Evolutionary conservation across 92 coral and sea anemone genomes (phyloP), one percentile per base, ranked within the genome.

Genomic region (Epizoanthus rinbou): DNA sequence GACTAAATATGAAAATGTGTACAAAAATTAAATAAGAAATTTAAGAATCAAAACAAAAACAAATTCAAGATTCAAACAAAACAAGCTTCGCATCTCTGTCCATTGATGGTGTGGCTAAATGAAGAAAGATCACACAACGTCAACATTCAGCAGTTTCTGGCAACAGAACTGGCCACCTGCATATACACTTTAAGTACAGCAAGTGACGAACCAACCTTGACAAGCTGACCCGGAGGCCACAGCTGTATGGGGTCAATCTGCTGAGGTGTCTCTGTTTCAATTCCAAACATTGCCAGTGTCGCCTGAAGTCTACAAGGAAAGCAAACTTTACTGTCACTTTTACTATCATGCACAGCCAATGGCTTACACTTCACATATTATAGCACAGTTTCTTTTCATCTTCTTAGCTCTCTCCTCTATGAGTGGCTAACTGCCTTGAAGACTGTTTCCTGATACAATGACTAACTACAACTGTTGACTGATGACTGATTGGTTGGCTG

Each of bases 191-290:
- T 62, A 52, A 65, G 41, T 37, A 56, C 53, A n/a, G 18, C 3
- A 22, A 39, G 31, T 13, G 28, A 6, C 5, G 28, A 8, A 45
- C 71, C 14, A 76, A 96, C 99, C 98, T 90, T 86, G 58, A 96
- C 93, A 0, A 96, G 95, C 58, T 88, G 91, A 65, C 95, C 87
- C 0, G 99, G 98, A 3, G 99, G 99, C 99, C 99, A 96, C 9
- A 96, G 89, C 80, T 96, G 98, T 11, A 96, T 93, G 19, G 99
- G 99, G 62, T 96, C 99, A 35, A 96, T 90, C 81, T 96, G 96
- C 45, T 91, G 95, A 22, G 99, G 99, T 6, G 99, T 96, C 72
- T 96, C 98, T 53, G 99, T 93, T 69, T 92, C 97, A 41, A 96
- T 96, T 45, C 99, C 99, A 87, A 94, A 96, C 41, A 98, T 96